A percentile compares a stretch with the other conserved stretches of the same genome.
phyloP scores from a whole-genome alignment of 30 jellyfish, hydroid and myxozoan genomes.

The Turritopsis dohrnii region DNA sequence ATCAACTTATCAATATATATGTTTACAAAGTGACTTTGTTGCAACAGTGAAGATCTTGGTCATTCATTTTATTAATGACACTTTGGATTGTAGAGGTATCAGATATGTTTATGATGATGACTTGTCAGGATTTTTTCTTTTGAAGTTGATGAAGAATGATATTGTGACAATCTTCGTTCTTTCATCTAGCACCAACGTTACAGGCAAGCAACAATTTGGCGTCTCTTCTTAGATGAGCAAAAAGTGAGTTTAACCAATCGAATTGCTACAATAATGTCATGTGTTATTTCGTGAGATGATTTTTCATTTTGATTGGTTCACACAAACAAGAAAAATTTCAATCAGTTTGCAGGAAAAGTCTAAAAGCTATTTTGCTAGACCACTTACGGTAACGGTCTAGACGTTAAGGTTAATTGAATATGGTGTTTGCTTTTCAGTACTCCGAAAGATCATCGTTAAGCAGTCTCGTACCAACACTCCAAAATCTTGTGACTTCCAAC shows the following conservation, averaged over 20 bases:
- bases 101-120: too few relatives aligned
- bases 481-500: neutral
- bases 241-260: neutral
- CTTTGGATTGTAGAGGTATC: too few relatives aligned
- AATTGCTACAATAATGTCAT: neutral
- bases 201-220: neutral
- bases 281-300: neutral
- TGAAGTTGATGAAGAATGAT: too few relatives aligned
- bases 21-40: neutral
- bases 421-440: neutral
- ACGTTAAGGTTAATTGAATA: neutral
- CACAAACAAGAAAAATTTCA: too few relatives aligned
- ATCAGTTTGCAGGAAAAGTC: neutral
- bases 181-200: neutral
- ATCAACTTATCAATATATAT: neutral
- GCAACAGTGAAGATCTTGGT: neutral
- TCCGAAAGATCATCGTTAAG: neutral
- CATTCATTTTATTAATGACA: too few relatives aligned
- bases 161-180: too few relatives aligned
- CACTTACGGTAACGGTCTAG: neutral
- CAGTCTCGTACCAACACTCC: neutral
- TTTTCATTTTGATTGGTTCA: too few relatives aligned
- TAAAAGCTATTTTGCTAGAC: neutral
- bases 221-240: neutral
- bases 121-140: too few relatives aligned